Percentiles rank a stretch among this genome's conserved stretches.
These are phyloP conservation scores for Chalcosyrphus nemorum DNA, from an alignment of 2,888 invertebrate species.

Conservation along the genomic window DNA sequence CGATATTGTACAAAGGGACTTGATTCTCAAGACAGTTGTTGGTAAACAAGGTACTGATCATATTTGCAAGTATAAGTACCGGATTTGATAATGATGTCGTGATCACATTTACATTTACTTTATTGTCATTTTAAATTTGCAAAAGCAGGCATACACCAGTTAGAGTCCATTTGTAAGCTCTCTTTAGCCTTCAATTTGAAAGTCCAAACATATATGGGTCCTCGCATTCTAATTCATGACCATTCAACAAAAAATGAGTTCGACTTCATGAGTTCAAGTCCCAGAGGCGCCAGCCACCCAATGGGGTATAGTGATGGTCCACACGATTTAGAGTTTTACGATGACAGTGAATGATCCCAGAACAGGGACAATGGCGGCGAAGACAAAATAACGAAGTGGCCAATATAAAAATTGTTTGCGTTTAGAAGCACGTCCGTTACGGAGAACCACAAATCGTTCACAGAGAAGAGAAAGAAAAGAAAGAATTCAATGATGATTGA, in stretches of 20 bases:
- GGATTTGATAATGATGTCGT: no score
- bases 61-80: no score
- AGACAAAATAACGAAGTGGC: conserved; percentile 47
- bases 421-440: conserved; percentile 58
- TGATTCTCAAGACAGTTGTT: no score
- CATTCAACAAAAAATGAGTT: conserved; percentile 63
- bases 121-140: conserved; percentile 85
- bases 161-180: conserved; percentile 94
- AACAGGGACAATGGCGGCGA: conserved; percentile 7
- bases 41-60: no score
- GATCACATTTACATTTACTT: no score
- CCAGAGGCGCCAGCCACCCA: conserved; percentile 9
- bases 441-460: conserved; percentile 32
- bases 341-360: conserved; percentile 19
- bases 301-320: conserved; percentile 27
- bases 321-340: conserved; percentile 12
- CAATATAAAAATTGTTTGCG: conserved; percentile 55
- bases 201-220: conserved; percentile 96
- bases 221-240: conserved; percentile 84
- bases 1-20: no score
- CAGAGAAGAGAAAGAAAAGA: conserved; percentile 36
- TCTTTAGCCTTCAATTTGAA: conserved; percentile 95
- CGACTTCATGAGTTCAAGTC: conserved; percentile 28
- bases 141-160: conserved; percentile 95
- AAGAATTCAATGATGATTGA: conserved; percentile 48